These are phyloP conservation scores for Maccullochella peelii DNA, from an alignment of 2,113 vertebrate species.

Conservation along the genomic window DNA sequence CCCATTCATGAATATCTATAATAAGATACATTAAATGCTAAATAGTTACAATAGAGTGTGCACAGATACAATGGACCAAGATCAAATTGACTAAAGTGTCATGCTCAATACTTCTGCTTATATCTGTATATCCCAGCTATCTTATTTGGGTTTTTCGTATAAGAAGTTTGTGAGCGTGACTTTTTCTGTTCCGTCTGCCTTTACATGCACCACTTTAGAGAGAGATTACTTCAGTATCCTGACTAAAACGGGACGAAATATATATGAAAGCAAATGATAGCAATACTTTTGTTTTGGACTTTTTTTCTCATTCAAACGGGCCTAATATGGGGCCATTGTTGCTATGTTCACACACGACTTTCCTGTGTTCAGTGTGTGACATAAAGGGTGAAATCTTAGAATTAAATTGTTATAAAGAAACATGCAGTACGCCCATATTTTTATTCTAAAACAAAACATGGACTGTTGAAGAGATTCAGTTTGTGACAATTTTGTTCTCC, in stretches of 20 bases:
- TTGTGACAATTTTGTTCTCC: slow-evolving; percentile 4
- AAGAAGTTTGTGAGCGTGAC: slow-evolving; percentile 15
- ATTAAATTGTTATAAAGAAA: background rate
- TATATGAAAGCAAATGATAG: background rate
- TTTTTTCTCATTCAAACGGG: background rate
- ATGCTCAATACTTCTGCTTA: slow-evolving; percentile 20
- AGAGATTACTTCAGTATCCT: slow-evolving; percentile 16
- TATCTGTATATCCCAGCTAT: slow-evolving; percentile 11
- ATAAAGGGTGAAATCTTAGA: background rate
- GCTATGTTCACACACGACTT: background rate
- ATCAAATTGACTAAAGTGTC: slow-evolving; percentile 3
- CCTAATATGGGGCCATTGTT: background rate
- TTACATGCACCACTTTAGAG: slow-evolving; percentile 50
- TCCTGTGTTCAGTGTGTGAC: slow-evolving; percentile 1
- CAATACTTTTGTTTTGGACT: slow-evolving; percentile 12
- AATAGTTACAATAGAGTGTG: slow-evolving; percentile 5
- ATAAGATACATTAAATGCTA: slow-evolving; percentile 18
- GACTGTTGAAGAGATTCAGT: background rate
- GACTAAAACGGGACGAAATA: background rate
- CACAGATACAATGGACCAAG: slow-evolving; percentile 1
- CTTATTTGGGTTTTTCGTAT: slow-evolving; percentile 26
- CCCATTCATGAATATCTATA: slow-evolving; percentile 22
- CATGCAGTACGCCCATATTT: background rate
- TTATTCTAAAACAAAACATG: background rate
- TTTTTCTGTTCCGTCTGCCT: slow-evolving; percentile 58